phyloP scores from a whole-genome alignment of 1,140 invertebrate species.

The Diorhabda elongata region DNA sequence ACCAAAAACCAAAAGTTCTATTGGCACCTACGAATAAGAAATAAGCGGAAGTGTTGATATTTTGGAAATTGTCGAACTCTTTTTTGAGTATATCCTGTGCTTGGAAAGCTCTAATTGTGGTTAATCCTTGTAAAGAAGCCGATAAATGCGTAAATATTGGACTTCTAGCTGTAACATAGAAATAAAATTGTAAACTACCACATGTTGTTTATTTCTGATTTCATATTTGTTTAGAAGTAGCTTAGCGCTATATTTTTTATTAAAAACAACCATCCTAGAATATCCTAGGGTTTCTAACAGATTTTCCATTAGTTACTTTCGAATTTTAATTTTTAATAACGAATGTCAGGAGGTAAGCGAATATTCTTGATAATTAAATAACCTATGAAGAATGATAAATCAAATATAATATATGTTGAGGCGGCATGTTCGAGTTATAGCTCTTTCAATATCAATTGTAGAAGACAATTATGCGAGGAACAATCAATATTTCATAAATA shows the following conservation, averaged over 20 bases:
- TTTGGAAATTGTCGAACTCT: constrained; percentile 60
- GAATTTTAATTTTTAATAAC: background rate
- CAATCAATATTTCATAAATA: too few species aligned
- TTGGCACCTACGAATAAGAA: constrained; percentile 64
- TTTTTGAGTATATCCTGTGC: constrained; percentile 63
- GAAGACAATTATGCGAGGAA: too few species aligned
- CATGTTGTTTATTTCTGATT: background rate
- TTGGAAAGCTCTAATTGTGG: constrained; percentile 73
- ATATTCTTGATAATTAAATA: too few species aligned
- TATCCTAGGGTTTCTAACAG: background rate
- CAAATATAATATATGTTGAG: too few species aligned
- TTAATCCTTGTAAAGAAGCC: constrained; percentile 71
- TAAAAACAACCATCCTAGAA: constrained; percentile 6
- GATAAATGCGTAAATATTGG: constrained; percentile 82
- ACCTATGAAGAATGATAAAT: too few species aligned
- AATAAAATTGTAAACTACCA: constrained; percentile 5
- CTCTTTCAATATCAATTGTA: too few species aligned
- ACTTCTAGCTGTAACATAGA: constrained; percentile 56
- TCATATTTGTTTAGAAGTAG: background rate
- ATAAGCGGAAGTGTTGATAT: constrained; percentile 59
- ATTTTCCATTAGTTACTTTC: background rate
- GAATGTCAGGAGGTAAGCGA: too few species aligned
- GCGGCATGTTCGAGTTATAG: too few species aligned
- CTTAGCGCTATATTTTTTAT: constrained; percentile 1
- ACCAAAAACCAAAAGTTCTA: constrained; percentile 55